These are phyloP conservation scores for Lutjanus campechanus DNA, from an alignment of 2,797 vertebrate genomes.

Conservation along the genomic window DNA sequence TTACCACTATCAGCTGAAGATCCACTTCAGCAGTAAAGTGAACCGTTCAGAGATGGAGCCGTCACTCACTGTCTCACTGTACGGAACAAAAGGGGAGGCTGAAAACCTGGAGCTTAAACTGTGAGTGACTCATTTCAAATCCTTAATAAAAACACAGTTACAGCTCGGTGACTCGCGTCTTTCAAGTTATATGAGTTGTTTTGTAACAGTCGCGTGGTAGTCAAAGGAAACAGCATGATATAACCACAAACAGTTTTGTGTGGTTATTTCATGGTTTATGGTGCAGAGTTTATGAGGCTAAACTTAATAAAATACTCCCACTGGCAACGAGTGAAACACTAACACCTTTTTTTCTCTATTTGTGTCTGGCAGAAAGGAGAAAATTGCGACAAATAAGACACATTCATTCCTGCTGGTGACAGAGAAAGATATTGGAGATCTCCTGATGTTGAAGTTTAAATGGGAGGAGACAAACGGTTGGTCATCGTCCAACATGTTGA, in stretches of 20 bases:
- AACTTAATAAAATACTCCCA: background rate
- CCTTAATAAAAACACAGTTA: conserved; percentile 18
- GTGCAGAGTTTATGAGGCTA: conserved; percentile 24
- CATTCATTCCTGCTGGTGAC: conserved; percentile 87
- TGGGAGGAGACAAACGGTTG: conserved; percentile 81
- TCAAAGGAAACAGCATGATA: conserved; percentile 16
- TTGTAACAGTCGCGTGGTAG: conserved; percentile 33
- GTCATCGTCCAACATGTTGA: conserved; percentile 78
- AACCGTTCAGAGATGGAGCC: conserved; percentile 79
- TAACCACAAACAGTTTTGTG: conserved; percentile 16
- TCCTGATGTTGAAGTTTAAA: conserved; percentile 85
- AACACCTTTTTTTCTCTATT: background rate
- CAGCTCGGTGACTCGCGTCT: conserved; percentile 25
- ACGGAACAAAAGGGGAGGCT: conserved; percentile 80
- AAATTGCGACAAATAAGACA: conserved; percentile 79
- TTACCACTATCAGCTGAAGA: conserved; percentile 89
- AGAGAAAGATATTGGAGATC: conserved; percentile 85
- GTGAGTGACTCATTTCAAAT: conserved; percentile 72
- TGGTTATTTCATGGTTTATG: conserved; percentile 39
- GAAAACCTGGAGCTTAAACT: conserved; percentile 83
- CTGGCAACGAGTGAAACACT: background rate
- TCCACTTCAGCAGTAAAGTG: conserved; percentile 82
- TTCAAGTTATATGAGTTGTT: conserved; percentile 17
- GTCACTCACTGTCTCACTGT: conserved; percentile 80
- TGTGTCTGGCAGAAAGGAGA: conserved; percentile 77